Base-by-base conservation (phyloP, 2,113 vertebrate species). In the Lasiurus cinereus region DNA sequence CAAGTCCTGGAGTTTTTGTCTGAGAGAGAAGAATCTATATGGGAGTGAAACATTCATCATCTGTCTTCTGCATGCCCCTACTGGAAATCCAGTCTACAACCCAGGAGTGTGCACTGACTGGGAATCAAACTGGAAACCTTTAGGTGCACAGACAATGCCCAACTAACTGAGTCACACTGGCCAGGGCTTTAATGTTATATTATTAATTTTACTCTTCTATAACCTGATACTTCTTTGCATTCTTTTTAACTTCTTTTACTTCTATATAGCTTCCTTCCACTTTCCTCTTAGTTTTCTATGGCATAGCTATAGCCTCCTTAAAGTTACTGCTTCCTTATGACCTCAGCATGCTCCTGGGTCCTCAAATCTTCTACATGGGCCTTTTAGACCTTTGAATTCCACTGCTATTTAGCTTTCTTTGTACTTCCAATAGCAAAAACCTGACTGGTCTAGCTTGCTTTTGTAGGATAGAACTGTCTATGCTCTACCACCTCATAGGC, bases 1-100 rank as follows among this genome's bases (percentile, higher is more conserved):
- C 64, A 80, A 56, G 27, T 95, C 18, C 66, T 96, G 0, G 76
- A 96, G 50, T 94, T 95, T 87, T 56, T 70, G 36, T 89, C 91
- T 36, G 92, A 90, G 56, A 59, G 56, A 59, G 56, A 59, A 59
- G 56, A 24, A 59, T 59, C 56, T 59, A 24, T 59, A 24, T 15
- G 79, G 64, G 62, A 64, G 62, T 62, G 24, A 13, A 62, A 62
- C 59, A 62, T 29, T 62, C 10, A 62, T 62, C 24, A 27, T 24
- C 59, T 27, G 22, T 29, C 62, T 29, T 27, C 62, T 64, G 24
- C 27, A 29, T 64, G 62, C 62, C 27, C 12, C 62, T 64, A 29
- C 12, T 29, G 62, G 24, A 24, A 29, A 64, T 29, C 1, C 1
- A 64, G 62, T 29, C 27, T 22, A 64, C 62, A 64, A 64, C 27